Evolutionary conservation across 64 coral and sea anemone genomes (phyloP).

Genomic region (Stylophora pistillata): DNA sequence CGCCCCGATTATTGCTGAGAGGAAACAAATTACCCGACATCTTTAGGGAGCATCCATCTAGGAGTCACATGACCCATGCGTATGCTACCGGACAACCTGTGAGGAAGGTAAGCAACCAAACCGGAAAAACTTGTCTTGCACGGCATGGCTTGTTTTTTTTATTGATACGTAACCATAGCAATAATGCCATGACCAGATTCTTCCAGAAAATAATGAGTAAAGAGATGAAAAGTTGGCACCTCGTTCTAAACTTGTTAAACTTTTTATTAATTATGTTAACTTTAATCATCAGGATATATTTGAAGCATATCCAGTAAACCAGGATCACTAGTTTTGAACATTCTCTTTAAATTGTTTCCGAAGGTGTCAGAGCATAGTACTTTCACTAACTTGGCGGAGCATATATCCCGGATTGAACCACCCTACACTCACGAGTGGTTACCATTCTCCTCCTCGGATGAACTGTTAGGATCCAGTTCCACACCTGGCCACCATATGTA

Average conservation of each 20-base stretch:
- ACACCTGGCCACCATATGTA: constrained; percentile 56
- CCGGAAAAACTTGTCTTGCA: neutral
- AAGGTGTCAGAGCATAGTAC: constrained; percentile 26
- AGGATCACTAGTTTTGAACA: neutral
- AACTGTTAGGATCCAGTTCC: constrained; percentile 45
- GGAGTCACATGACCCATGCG: constrained; percentile 30
- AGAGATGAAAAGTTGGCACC: too few relatives aligned
- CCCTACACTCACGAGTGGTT: constrained; percentile 66
- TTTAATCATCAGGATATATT: too few relatives aligned
- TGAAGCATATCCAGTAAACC: too few relatives aligned
- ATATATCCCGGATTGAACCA: constrained; percentile 91
- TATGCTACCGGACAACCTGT: constrained; percentile 5
- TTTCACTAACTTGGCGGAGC: constrained; percentile 87
- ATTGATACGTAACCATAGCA: neutral
- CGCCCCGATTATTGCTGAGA: neutral
- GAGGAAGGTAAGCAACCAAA: neutral
- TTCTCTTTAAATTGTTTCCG: neutral
- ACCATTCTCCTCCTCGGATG: constrained; percentile 48
- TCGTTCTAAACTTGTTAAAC: too few relatives aligned
- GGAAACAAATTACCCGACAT: constrained; percentile 64
- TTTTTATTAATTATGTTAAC: too few relatives aligned
- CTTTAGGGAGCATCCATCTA: constrained; percentile 43
- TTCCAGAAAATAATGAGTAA: too few relatives aligned
- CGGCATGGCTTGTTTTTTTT: neutral
- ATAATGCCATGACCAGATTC: too few relatives aligned